Base-by-base conservation (phyloP, 1,140 invertebrate genomes). In the Riptortus pedestris region DNA sequence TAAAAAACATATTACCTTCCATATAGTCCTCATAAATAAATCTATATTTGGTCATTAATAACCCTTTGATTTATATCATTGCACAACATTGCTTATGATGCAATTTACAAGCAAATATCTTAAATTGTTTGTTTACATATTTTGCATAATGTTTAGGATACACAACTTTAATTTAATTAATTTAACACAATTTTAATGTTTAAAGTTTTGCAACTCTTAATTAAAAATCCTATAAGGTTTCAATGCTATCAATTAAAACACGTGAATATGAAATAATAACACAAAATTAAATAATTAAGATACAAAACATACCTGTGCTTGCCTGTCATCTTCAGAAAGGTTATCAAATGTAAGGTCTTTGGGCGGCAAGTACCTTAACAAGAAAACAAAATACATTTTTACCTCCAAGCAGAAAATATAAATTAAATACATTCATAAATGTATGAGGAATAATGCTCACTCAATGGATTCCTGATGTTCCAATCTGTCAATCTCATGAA, bases 251-350 rank as follows among this genome's bases (percentile, higher is more conserved):
- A 38, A 38, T 14, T 38, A 38, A 38, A 5, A 38, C 31, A 5
- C 31, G 14, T 14, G 5, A 38, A 7, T 14, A 38, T 14, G n/a
- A 38, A 38, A 7, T 38, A 7, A 38, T 14, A 51, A 24, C 9
- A 4, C 24, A 31, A 58, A 20, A 9, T 38, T 2, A 45, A 38
- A 33, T 12, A 33, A 26, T 58, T 33, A 24, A 29, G 59, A n/a
- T 14, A 43, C 9, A 33, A 55, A 33, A 55, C 14, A 24, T 26
- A 64, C 63, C 26, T 64, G 63, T 29, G 63, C 63, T 27, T 16
- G n/a, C 26, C 55, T 28, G 45, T 64, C 63, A 57, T 64, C 63
- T 31, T 64, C 63, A 16, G 63, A 64, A 11, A 64, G 38, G 29
- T 64, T 64, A 45, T 64, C 63, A 29, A 43, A 64, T 14, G 51